Base-by-base conservation (phyloP, 2,113 vertebrate genomes). In the Rissa tridactyla region DNA sequence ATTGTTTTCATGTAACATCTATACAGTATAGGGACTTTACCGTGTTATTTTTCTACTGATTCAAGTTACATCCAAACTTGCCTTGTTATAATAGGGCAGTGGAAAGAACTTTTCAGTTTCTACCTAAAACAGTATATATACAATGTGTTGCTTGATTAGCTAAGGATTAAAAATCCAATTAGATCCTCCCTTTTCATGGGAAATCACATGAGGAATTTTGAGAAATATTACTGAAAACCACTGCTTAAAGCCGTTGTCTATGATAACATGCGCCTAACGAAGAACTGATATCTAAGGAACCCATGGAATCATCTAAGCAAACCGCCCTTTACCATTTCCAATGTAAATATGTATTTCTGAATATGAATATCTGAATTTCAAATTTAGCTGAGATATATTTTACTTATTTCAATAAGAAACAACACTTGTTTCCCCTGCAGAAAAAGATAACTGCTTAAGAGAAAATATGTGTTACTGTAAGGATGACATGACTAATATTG, bases 51-150 rank as follows among this genome's bases (percentile, higher is more conserved):
- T 98, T 98, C 98, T 98, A 96, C 97, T 98, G 99, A 99, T 99
- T 99, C 98, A 90, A 98, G 98, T 99, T 99, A 99, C 99, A 99
- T 96, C 83, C 92, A 88, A 97, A 98, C 98, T 97, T 91, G 94
- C 93, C 97, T 91, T 91, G 87, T 91, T 97, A 97, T 98, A 98
- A 99, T 96, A 97, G 97, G 75, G 64, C 58, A 97, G 97, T 97
- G 97, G 98, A 98, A 98, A 99, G 98, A 98, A 98, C 98, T 98
- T 98, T 99, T 98, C 98, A 98, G 97, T 98, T 98, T 98, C 98
- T 98, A 97, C 97, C 97, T 98, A 98, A 98, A 94, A 97, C 97
- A 98, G 96, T 98, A 97, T 96, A 97, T 96, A 84, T 96, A 97
- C 97, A 97, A 97, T 98, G 97, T 97, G 97, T 96, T 98, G 98